A percentile compares a stretch with the other conserved stretches of the same genome.
These are phyloP conservation scores for Dicroscelio sp. DNA, from an alignment of 2,888 invertebrate genomes.

Conservation along the genomic window DNA sequence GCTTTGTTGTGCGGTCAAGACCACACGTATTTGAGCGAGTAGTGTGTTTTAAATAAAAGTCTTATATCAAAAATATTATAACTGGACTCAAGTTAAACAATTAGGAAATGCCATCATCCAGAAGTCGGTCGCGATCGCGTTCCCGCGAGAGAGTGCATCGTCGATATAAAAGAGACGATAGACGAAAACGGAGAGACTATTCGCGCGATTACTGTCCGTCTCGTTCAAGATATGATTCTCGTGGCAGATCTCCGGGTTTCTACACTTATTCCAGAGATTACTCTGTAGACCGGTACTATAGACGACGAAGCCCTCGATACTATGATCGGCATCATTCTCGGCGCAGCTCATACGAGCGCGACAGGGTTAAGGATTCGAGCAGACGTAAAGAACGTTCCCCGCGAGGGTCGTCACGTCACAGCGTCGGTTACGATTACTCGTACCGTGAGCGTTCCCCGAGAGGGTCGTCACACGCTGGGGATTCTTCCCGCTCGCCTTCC, in stretches of 20 bases:
- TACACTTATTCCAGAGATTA: not conserved
- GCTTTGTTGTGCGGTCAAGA: not conserved
- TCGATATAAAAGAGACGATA: too few species aligned
- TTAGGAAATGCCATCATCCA: not conserved
- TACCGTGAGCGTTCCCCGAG: constrained; percentile 5
- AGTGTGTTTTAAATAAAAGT: not conserved
- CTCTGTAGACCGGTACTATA: not conserved
- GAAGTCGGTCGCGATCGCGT: not conserved
- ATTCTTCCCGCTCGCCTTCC: too few species aligned
- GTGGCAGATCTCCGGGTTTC: not conserved
- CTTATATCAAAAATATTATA: too few species aligned
- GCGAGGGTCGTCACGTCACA: constrained; percentile 6
- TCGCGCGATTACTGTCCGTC: not conserved
- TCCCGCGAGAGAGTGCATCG: too few species aligned
- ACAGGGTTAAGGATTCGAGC: not conserved
- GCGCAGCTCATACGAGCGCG: not conserved
- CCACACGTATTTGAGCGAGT: not conserved
- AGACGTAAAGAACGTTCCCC: constrained; percentile 11
- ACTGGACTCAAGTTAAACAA: too few species aligned
- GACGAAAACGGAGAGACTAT: too few species aligned
- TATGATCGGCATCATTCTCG: not conserved
- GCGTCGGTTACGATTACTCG: not conserved
- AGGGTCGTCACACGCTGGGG: constrained; percentile 5
- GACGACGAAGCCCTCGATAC: not conserved
- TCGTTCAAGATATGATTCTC: not conserved